phyloP scores from a whole-genome alignment of 2,888 invertebrate species.

The Mechanitis messenoides region DNA sequence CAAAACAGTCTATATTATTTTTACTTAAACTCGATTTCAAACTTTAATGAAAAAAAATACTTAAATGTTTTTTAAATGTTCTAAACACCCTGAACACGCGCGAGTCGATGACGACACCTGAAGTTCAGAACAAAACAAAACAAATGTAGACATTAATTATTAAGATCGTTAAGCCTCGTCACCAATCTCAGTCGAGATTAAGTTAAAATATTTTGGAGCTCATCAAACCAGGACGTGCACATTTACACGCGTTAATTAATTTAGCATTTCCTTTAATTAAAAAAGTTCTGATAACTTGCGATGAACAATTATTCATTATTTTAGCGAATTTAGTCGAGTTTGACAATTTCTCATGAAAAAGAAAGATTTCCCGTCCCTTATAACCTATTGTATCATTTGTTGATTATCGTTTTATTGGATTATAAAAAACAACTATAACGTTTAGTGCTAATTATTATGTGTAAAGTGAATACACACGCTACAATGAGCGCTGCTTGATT shows the following conservation, averaged over 20 bases:
- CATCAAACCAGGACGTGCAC: constrained; percentile 36
- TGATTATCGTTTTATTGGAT: no score
- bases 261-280: constrained; percentile 24
- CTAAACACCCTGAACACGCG: no score
- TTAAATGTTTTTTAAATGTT: no score
- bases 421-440: no score
- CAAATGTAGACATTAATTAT: not conserved
- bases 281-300: constrained; percentile 10
- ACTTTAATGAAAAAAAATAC: no score
- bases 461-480: no score
- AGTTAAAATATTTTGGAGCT: constrained; percentile 38
- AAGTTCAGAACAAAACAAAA: not conserved
- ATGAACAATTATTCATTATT: not conserved
- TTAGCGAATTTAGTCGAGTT: no score
- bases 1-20: no score
- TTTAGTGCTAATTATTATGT: no score
- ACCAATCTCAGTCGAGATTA: constrained; percentile 21
- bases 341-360: not conserved
- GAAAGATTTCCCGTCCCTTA: not conserved
- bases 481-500: no score
- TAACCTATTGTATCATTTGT: not conserved
- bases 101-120: not conserved
- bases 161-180: not conserved
- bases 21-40: no score
- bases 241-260: constrained; percentile 28